Percentiles rank a stretch among this genome's conserved stretches.
phyloP scores from a whole-genome alignment of 1,140 invertebrate genomes.

The Brachionus plicatilis region DNA sequence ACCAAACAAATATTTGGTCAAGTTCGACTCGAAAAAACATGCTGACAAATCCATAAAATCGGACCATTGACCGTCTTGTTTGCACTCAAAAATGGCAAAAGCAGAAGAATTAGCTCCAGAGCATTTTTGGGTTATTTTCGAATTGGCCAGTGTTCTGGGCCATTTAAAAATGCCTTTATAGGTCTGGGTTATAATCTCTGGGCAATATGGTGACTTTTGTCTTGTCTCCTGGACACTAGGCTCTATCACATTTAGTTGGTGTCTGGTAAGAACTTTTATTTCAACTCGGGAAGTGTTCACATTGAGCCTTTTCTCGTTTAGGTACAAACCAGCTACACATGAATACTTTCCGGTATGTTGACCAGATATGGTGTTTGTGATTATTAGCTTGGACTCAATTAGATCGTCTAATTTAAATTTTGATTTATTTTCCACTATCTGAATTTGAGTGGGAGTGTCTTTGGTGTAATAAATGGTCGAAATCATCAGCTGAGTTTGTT shows the following conservation, averaged over 20 bases:
- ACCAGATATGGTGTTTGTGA: conserved; percentile 5
- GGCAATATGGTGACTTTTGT: not conserved
- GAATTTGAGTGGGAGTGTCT: conserved; percentile 22
- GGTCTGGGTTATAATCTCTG: conserved; percentile 8
- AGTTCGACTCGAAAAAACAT: conserved; percentile 25
- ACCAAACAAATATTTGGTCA: conserved; percentile 8
- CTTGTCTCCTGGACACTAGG: not conserved
- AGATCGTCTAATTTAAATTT: conserved; percentile 5
- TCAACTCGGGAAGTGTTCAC: not conserved
- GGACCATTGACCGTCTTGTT: conserved; percentile 14
- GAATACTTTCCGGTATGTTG: conserved; percentile 20
- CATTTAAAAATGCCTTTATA: conserved; percentile 26
- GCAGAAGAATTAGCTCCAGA: not conserved
- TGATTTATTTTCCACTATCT: conserved; percentile 18
- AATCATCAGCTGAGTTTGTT: conserved; percentile 2
- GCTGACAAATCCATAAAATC: not conserved
- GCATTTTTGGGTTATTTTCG: conserved; percentile 13
- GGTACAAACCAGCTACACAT: conserved; percentile 26
- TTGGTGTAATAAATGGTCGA: conserved; percentile 19
- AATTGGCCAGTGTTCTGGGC: not conserved
- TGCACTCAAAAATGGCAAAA: conserved; percentile 29
- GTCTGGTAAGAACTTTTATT: conserved; percentile 14
- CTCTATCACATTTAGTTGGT: conserved; percentile 5
- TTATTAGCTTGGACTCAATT: conserved; percentile 14
- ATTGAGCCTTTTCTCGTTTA: not conserved